Conservation (phyloP, 2,888 invertebrate species). For the Hypomecis atomaria region DNA sequence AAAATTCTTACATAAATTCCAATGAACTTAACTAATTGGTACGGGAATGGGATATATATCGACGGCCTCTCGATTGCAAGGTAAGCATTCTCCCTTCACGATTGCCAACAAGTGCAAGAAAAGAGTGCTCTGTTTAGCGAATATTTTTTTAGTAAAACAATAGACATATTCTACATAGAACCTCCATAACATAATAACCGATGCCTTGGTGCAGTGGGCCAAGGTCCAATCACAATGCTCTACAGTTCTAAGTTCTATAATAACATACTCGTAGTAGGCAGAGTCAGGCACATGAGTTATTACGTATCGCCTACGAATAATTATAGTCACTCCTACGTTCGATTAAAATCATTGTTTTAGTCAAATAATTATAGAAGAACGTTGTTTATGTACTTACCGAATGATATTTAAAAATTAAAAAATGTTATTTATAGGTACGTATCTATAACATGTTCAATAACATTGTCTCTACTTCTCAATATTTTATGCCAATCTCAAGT, state of each 20-base stretch:
- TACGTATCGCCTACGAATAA: slow-evolving; percentile 16
- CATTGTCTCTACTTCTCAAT: too few species aligned
- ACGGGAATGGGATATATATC: too few species aligned
- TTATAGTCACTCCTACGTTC: slow-evolving; percentile 17
- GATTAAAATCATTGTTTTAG: slow-evolving; percentile 27
- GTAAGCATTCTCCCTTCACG: too few species aligned
- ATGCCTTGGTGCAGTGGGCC: slow-evolving; percentile 11
- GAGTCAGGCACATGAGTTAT: slow-evolving; percentile 10
- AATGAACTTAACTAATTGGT: too few species aligned
- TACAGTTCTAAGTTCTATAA: background rate
- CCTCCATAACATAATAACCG: background rate
- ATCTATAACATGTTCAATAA: too few species aligned
- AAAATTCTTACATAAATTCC: too few species aligned
- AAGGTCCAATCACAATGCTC: slow-evolving; percentile 15
- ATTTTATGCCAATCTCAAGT: too few species aligned
- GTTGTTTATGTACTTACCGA: background rate
- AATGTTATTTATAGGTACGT: too few species aligned
- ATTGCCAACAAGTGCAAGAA: too few species aligned
- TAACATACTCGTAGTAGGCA: background rate
- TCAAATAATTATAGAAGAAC: background rate
- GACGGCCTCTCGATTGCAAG: too few species aligned
- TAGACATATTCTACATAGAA: background rate
- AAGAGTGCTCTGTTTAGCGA: too few species aligned
- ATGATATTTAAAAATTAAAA: too few species aligned
- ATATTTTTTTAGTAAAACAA: background rate